Evolutionary conservation across 2,113 vertebrate genomes (phyloP).

Genomic region (Anguilla japonica): DNA sequence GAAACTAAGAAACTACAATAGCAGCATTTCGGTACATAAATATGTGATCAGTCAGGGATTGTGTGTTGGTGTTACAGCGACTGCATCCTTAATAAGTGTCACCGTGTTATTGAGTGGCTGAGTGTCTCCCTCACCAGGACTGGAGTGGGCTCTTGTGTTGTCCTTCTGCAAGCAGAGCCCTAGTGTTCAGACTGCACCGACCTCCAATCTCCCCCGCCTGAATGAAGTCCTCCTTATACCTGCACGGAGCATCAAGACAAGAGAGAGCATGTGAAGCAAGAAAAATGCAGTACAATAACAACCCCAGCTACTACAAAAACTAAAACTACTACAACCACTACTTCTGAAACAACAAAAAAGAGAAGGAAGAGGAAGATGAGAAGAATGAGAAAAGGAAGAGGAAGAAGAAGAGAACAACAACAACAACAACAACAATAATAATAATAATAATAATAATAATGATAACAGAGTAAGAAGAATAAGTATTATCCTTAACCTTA

Average conservation of each 20-base stretch:
- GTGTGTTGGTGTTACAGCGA: neutral
- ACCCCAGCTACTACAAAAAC: neutral
- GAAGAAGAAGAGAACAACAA: too few relatives aligned
- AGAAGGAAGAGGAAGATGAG: neutral
- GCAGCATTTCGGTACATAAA: too few relatives aligned
- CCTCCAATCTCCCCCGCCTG: conserved; percentile 86
- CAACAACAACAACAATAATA: too few relatives aligned
- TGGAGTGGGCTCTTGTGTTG: conserved; percentile 94
- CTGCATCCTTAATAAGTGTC: neutral
- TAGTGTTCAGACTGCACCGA: conserved; percentile 74
- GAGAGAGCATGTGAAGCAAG: neutral
- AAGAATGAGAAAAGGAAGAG: neutral
- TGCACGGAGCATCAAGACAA: conserved; percentile 37
- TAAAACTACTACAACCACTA: neutral
- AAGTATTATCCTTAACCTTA: neutral
- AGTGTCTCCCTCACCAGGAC: conserved; percentile 81
- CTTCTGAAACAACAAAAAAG: neutral
- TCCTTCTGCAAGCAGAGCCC: conserved; percentile 75
- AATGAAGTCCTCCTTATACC: conserved; percentile 88
- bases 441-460: neutral
- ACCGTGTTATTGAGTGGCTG: neutral
- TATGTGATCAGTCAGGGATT: conserved; percentile 34
- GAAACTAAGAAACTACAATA: too few relatives aligned
- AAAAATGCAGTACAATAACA: neutral
- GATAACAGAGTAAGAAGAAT: neutral